Conservation (phyloP, 2,113 vertebrate genomes). For the Acanthochromis polyacanthus region DNA sequence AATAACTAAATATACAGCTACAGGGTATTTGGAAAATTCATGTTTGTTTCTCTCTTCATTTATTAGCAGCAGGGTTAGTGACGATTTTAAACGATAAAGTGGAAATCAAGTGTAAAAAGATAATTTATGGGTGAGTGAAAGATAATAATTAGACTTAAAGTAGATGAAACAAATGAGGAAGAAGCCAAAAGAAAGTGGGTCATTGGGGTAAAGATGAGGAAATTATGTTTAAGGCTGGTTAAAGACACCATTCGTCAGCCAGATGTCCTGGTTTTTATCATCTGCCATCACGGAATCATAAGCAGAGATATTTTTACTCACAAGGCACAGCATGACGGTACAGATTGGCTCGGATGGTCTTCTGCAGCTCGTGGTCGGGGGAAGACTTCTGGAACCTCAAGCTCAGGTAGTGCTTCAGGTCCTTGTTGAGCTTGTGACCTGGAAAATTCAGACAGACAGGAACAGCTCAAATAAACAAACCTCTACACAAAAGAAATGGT, state of each 20-base stretch:
- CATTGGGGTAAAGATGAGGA: slow-evolving; percentile 26
- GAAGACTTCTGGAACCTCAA: slow-evolving; percentile 95
- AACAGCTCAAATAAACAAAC: slow-evolving; percentile 36
- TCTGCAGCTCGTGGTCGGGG: slow-evolving; percentile 92
- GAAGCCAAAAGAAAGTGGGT: slow-evolving; percentile 43
- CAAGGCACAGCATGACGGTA: slow-evolving; percentile 98
- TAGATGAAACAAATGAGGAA: slow-evolving; percentile 26
- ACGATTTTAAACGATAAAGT: neutral
- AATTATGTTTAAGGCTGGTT: slow-evolving; percentile 9
- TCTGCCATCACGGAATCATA: neutral
- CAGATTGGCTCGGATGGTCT: slow-evolving; percentile 94
- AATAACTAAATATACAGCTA: slow-evolving; percentile 20
- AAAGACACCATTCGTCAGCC: slow-evolving; percentile 13
- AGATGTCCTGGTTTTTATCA: slow-evolving; percentile 14
- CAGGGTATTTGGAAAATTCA: neutral
- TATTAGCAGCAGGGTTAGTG: slow-evolving; percentile 4
- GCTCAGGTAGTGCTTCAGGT: slow-evolving; percentile 93
- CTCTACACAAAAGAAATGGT: neutral
- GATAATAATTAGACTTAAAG: slow-evolving; percentile 13
- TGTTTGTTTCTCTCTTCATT: slow-evolving; percentile 18
- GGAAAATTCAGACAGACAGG: slow-evolving; percentile 57
- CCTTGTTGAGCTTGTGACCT: slow-evolving; percentile 94
- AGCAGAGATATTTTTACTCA: slow-evolving; percentile 81
- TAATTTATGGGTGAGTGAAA: slow-evolving; percentile 23
- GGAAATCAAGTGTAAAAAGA: slow-evolving; percentile 7